These are phyloP conservation scores for Oreochromis aureus DNA, from an alignment of 2,113 vertebrate genomes.

Conservation along the genomic window DNA sequence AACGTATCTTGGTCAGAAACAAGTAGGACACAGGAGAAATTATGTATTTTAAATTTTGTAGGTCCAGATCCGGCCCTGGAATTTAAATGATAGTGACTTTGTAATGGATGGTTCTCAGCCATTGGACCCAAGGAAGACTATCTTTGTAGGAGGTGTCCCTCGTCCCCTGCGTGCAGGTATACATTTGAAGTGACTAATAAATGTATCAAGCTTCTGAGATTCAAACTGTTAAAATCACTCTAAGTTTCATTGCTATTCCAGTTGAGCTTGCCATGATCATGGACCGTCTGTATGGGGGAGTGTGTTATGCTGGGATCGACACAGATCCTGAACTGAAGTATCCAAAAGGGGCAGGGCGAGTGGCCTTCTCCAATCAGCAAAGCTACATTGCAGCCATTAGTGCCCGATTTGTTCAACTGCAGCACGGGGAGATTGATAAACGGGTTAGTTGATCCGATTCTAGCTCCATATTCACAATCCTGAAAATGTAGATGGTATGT, in stretches of 20 bases:
- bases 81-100: conserved; percentile 99
- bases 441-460: conserved; percentile 79
- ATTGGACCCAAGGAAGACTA: conserved; percentile 96
- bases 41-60: conserved; percentile 32
- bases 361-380: conserved; percentile 99
- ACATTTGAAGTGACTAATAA: not conserved
- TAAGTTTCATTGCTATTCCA: conserved; percentile 36
- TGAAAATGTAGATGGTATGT: not conserved
- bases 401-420: conserved; percentile 98
- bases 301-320: conserved; percentile 98
- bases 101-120: conserved; percentile 99
- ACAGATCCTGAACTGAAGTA: conserved; percentile 98
- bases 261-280: conserved; percentile 99
- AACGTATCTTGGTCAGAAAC: not conserved
- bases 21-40: not conserved
- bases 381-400: conserved; percentile 99
- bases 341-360: conserved; percentile 96
- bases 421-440: conserved; percentile 99
- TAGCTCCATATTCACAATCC: not conserved
- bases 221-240: not conserved
- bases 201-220: not conserved
- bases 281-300: conserved; percentile 96
- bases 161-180: conserved; percentile 95
- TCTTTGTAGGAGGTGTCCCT: conserved; percentile 98
- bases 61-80: conserved; percentile 99